A percentile compares a stretch with the other conserved stretches of the same genome.
phyloP scores from a whole-genome alignment of 2,797 vertebrate species.

The Pantherophis alleghaniensis region DNA sequence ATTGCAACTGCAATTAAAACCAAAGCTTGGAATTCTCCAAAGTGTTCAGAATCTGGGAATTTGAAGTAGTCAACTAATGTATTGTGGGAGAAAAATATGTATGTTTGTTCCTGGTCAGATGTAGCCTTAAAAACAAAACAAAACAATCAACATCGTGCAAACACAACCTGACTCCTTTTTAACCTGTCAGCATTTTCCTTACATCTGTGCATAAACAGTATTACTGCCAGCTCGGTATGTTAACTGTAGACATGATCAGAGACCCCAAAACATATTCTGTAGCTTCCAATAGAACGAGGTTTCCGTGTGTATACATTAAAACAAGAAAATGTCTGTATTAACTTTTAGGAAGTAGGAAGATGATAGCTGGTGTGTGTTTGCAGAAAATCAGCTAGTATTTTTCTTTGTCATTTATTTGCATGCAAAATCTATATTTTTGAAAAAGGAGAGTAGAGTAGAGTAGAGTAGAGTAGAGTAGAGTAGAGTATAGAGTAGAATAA shows the following conservation, averaged over 20 bases:
- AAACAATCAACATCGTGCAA: slow-evolving; percentile 62
- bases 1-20: slow-evolving; percentile 53
- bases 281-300: slow-evolving; percentile 56
- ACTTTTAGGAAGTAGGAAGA: not conserved
- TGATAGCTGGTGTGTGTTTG: slow-evolving; percentile 41
- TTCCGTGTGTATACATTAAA: slow-evolving; percentile 50
- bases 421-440: slow-evolving; percentile 58
- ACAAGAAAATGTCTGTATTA: slow-evolving; percentile 33
- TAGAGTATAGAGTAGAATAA: no score
- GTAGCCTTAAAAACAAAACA: slow-evolving; percentile 35
- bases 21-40: slow-evolving; percentile 50
- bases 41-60: slow-evolving; percentile 53
- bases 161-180: slow-evolving; percentile 65
- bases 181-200: slow-evolving; percentile 76
- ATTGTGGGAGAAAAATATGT: slow-evolving; percentile 42
- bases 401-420: slow-evolving; percentile 32
- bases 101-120: slow-evolving; percentile 65
- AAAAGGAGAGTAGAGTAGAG: slow-evolving; percentile 40
- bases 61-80: slow-evolving; percentile 51
- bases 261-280: slow-evolving; percentile 55
- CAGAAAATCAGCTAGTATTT: slow-evolving; percentile 44
- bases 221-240: slow-evolving; percentile 71
- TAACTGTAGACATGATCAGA: slow-evolving; percentile 68
- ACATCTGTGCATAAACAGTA: slow-evolving; percentile 73
- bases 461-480: no score